These are phyloP conservation scores for Hemichromis elongatus DNA, from an alignment of 2,113 vertebrate species.

Conservation along the genomic window DNA sequence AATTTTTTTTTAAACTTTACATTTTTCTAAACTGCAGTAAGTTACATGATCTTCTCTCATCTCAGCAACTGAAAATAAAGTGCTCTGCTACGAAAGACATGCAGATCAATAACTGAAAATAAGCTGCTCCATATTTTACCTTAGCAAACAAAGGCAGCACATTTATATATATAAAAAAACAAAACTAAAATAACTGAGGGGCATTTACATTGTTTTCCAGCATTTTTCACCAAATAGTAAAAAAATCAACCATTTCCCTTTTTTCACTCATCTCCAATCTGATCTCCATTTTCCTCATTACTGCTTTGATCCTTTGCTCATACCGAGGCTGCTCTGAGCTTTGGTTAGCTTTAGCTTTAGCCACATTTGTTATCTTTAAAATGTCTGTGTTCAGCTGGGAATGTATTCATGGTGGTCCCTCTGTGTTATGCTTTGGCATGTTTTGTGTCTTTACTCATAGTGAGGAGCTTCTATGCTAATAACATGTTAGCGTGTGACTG, in stretches of 20 bases:
- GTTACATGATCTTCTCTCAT: not conserved
- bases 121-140: not conserved
- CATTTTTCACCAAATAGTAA: not conserved
- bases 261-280: not conserved
- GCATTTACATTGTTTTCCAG: not conserved
- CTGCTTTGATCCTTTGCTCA: not conserved
- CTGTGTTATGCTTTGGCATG: not conserved
- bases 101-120: not conserved
- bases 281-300: not conserved
- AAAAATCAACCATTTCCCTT: not conserved
- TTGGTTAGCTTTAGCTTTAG: not conserved
- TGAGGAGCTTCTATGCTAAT: not conserved
- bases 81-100: not conserved
- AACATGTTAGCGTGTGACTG: not conserved
- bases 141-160: not conserved
- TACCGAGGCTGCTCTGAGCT: not conserved
- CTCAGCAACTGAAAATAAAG: not conserved
- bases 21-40: not conserved
- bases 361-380: not conserved
- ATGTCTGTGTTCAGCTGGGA: not conserved
- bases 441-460: not conserved
- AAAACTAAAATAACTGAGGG: not conserved
- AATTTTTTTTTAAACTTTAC: not conserved
- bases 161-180: not conserved
- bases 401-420: not conserved